Evolutionary conservation across 2,797 vertebrate genomes (phyloP).

Genomic region (Novumbra hubbsi): DNA sequence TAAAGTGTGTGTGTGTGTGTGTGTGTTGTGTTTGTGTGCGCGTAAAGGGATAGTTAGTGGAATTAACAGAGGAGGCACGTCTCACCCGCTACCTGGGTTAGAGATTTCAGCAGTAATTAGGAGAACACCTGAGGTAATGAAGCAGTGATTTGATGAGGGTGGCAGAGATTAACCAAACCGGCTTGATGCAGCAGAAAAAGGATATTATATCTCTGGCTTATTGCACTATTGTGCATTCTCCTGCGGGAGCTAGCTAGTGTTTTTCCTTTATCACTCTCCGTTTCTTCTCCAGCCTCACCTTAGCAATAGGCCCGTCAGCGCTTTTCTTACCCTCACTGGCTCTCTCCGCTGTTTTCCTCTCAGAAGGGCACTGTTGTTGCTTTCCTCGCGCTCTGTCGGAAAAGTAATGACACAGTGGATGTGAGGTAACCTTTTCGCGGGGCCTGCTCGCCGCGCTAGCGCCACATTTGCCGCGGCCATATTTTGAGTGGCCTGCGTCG

Average conservation of each 20-base stretch:
- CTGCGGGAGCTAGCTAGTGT: slow-evolving; percentile 65
- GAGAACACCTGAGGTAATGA: slow-evolving; percentile 62
- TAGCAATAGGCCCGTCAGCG: slow-evolving; percentile 33
- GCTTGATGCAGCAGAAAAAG: slow-evolving; percentile 62
- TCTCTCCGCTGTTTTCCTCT: slow-evolving; percentile 17
- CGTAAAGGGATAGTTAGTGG: slow-evolving; percentile 14
- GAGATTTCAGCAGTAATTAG: slow-evolving; percentile 66
- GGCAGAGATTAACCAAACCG: slow-evolving; percentile 63
- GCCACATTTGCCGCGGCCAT: not conserved
- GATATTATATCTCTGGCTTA: slow-evolving; percentile 65
- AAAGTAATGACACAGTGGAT: slow-evolving; percentile 1
- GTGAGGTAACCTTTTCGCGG: not conserved
- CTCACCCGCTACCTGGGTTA: slow-evolving; percentile 44
- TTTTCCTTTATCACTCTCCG: slow-evolving; percentile 26
- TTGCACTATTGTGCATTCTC: slow-evolving; percentile 68
- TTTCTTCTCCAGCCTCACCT: slow-evolving; percentile 30
- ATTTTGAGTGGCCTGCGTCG: not conserved
- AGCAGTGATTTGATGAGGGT: slow-evolving; percentile 70
- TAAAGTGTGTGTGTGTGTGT: not conserved
- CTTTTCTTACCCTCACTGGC: slow-evolving; percentile 16
- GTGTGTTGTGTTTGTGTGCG: slow-evolving; percentile 19
- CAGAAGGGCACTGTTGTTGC: slow-evolving; percentile 10
- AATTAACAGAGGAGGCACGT: slow-evolving; percentile 48
- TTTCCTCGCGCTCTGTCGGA: slow-evolving; percentile 4
- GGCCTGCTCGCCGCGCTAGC: not conserved